Evolutionary conservation across 1,140 invertebrate genomes (phyloP), one percentile per base, ranked within the genome.

Genomic region (Drosophila equinoxialis): DNA sequence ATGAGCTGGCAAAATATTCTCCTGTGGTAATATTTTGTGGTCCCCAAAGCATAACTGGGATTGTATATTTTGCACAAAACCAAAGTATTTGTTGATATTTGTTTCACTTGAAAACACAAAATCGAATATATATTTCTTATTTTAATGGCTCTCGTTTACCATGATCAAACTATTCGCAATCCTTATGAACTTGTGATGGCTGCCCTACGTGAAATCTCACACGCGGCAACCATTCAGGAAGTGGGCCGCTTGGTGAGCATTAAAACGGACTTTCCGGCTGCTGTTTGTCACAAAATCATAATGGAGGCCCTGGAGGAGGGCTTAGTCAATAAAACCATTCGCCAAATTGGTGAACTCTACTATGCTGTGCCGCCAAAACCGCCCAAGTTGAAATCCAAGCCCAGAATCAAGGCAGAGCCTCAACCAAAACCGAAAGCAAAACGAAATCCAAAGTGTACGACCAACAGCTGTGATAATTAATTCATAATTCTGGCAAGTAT

Each of bases 391-490:
- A 54, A 20, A 42, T 14, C 2, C 17, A 51, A 51, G 2, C 26
- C 3, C 35, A 37, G 10, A 37, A 10, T 37, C 60, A 37, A 14
- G 48, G n/a, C 54, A 65, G 51, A 68, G 45, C 33, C 51, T 33
- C 62, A 57, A 17, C 41, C 64, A 23, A 62, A 66, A 45, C 23
- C 73, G 57, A 37, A 14, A 54, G 13, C 54, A 67, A 59, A 68
- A 45, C 33, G 51, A 48, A 66, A 54, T 45, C 17, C 78, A 63
- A 60, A 35, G 65, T 39, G 57, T 33, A 14, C 11, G 57, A 30
- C 48, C 26, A 64, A 55, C 76, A 71, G 65, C 72, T 76, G 66
- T 71, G 65, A 85, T 81, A 85, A 81, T 85, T 85, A 85, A 85
- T 85, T 85, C 81, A 85, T 85, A 85, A 85, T 81, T 73, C 65